Evolutionary conservation across 2,797 vertebrate species (phyloP).

Genomic region (Euthynnus affinis): DNA sequence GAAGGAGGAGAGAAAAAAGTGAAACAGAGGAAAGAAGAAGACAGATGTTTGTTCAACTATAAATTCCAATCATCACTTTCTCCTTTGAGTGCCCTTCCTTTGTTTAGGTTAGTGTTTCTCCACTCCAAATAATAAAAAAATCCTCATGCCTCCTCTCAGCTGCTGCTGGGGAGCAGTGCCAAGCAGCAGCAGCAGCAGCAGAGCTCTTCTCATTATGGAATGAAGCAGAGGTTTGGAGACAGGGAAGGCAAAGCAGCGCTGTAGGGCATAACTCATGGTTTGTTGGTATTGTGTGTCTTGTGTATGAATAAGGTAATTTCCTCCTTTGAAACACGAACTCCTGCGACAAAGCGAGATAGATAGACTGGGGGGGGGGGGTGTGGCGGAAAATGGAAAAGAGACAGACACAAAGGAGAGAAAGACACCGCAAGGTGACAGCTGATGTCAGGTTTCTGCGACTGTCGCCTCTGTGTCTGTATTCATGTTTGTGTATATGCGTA

Average conservation of each 20-base stretch:
- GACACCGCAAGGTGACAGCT: slow-evolving; percentile 67
- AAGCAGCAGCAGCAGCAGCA: slow-evolving; percentile 26
- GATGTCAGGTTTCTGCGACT: slow-evolving; percentile 62
- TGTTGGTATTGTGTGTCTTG: slow-evolving; percentile 52
- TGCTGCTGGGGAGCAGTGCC: slow-evolving; percentile 23
- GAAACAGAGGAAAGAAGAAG: neutral
- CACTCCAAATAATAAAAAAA: slow-evolving; percentile 11
- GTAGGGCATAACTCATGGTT: slow-evolving; percentile 42
- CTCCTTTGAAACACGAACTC: slow-evolving; percentile 60
- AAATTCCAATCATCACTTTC: slow-evolving; percentile 28
- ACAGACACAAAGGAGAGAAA: slow-evolving; percentile 46
- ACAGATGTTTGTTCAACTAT: slow-evolving; percentile 21
- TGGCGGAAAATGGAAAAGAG: slow-evolving; percentile 13
- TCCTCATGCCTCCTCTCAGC: slow-evolving; percentile 18
- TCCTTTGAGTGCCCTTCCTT: slow-evolving; percentile 37
- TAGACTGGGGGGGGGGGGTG: too few species aligned
- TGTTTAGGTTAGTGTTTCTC: slow-evolving; percentile 10
- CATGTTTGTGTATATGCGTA: neutral
- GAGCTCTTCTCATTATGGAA: slow-evolving; percentile 32
- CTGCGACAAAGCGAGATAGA: neutral
- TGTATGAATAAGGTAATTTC: slow-evolving; percentile 56
- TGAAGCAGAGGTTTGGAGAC: slow-evolving; percentile 14
- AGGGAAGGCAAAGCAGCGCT: slow-evolving; percentile 12
- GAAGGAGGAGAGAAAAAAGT: neutral
- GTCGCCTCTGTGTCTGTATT: slow-evolving; percentile 55